These are phyloP conservation scores for Porites evermanni DNA, from an alignment of 92 coral and sea anemone species.

Conservation along the genomic window DNA sequence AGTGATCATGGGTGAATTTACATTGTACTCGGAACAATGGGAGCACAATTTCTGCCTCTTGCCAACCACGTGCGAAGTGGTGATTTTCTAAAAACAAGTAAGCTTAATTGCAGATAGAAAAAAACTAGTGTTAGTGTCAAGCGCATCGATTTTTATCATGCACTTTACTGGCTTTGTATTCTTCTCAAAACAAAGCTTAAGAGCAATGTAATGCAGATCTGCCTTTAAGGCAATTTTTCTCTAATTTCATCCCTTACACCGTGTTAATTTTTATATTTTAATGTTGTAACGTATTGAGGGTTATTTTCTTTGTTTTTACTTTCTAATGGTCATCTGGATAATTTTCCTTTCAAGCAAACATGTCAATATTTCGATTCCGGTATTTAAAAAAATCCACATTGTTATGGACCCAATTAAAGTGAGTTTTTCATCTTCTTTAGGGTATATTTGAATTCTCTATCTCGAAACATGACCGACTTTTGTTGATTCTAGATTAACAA, in stretches of 20 bases:
- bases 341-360: neutral
- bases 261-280: neutral
- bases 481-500: conserved; percentile 44
- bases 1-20: too few species aligned
- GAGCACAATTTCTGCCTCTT: conserved; percentile 5
- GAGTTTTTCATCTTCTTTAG: neutral
- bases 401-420: neutral
- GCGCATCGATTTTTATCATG: conserved; percentile 9
- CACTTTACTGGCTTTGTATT: conserved; percentile 16
- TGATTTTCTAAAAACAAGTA: conserved; percentile 17
- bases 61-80: conserved; percentile 23
- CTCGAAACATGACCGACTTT: neutral
- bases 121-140: neutral
- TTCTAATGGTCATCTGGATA: neutral
- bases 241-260: conserved; percentile 3
- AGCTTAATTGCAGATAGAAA: conserved; percentile 10
- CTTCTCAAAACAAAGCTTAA: conserved; percentile 11
- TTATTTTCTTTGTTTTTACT: neutral
- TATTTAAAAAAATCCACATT: neutral
- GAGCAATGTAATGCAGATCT: conserved; percentile 17
- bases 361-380: neutral
- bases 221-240: neutral
- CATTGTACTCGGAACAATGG: neutral
- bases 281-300: neutral
- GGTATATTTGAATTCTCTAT: conserved; percentile 4